A percentile compares a stretch with the other conserved stretches of the same genome.
Evolutionary conservation across 92 coral and sea anemone genomes (phyloP).

Genomic region (Blastomussa wellsi): DNA sequence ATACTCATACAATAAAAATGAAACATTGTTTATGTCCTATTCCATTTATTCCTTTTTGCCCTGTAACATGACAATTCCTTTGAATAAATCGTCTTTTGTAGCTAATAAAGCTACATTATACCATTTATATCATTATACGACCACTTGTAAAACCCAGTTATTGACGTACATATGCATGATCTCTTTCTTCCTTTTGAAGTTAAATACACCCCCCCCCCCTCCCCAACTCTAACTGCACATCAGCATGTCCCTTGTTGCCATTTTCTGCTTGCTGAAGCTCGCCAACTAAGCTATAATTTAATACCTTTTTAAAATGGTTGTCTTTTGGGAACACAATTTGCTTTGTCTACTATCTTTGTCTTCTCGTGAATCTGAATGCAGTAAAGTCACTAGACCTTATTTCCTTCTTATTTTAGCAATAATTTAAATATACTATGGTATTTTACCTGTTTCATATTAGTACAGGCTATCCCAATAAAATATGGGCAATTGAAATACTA

Average conservation of each 20-base stretch:
- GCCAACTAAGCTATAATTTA: neutral
- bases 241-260: neutral
- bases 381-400: neutral
- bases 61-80: neutral
- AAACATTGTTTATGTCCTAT: neutral
- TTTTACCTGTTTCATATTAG: too few relatives aligned
- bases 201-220: neutral
- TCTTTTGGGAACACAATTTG: neutral
- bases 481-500: neutral
- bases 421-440: too few relatives aligned
- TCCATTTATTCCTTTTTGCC: neutral
- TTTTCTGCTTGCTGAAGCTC: neutral
- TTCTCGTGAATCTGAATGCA: neutral
- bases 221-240: neutral
- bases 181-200: neutral
- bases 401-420: neutral
- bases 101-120: neutral
- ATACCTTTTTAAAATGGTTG: neutral
- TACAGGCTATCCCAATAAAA: slow-evolving; percentile 10
- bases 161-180: neutral
- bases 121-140: too few relatives aligned
- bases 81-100: neutral
- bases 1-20: neutral
- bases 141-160: neutral
- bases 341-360: neutral